A percentile compares a stretch with the other conserved stretches of the same genome.
Evolutionary conservation across 2,888 invertebrate genomes (phyloP).

Genomic region (Plebejus anna): DNA sequence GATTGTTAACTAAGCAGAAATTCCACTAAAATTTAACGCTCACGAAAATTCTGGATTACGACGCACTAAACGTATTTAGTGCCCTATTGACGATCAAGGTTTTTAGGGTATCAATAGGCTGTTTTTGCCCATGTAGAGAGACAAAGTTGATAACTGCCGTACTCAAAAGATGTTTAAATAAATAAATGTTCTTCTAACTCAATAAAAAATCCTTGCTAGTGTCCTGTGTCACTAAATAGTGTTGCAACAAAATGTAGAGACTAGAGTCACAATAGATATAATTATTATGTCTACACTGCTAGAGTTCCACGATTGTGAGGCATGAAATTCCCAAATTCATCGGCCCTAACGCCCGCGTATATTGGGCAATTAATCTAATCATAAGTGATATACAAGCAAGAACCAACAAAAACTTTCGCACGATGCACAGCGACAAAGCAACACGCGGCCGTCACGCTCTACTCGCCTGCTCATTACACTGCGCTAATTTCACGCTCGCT

Average conservation of each 20-base stretch:
- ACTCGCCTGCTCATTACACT: slow-evolving; percentile 65
- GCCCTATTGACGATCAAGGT: slow-evolving; percentile 17
- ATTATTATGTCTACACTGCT: too few species aligned
- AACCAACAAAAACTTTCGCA: slow-evolving; percentile 71
- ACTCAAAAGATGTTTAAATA: background rate
- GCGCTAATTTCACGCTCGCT: slow-evolving; percentile 73
- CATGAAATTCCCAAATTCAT: background rate
- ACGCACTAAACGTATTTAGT: slow-evolving; percentile 30
- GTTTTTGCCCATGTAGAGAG: background rate
- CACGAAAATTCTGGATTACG: slow-evolving; percentile 19
- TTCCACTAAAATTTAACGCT: slow-evolving; percentile 50
- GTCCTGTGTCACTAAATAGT: background rate
- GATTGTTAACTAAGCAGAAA: slow-evolving; percentile 56
- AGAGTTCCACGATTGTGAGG: background rate
- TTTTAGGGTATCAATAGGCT: slow-evolving; percentile 22
- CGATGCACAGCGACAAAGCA: slow-evolving; percentile 58
- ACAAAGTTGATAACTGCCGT: background rate
- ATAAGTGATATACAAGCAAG: slow-evolving; percentile 41
- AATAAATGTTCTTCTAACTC: background rate
- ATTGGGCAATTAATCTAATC: slow-evolving; percentile 26
- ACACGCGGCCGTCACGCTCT: slow-evolving; percentile 68
- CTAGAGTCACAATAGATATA: too few species aligned
- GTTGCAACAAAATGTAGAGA: background rate
- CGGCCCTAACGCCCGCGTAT: background rate
- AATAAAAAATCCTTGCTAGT: background rate